Percentiles rank a stretch among this genome's conserved stretches.
These are phyloP conservation scores for Amphiprion ocellaris DNA, from an alignment of 2,113 vertebrate species.

Conservation along the genomic window DNA sequence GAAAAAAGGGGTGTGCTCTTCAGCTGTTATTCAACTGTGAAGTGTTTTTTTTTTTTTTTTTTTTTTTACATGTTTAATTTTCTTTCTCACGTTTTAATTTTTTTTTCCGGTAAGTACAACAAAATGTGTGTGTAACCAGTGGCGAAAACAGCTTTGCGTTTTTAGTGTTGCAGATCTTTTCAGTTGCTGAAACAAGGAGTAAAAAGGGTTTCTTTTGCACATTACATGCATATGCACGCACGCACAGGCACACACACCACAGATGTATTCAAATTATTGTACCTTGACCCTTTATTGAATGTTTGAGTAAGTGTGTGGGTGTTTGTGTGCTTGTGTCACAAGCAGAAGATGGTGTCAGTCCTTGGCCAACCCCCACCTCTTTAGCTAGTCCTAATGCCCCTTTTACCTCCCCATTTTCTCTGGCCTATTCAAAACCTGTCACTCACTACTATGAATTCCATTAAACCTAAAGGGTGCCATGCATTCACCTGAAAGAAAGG, in stretches of 20 bases:
- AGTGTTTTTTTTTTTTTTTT: neutral
- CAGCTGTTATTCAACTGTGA: conserved; percentile 9
- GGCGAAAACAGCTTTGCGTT: conserved; percentile 18
- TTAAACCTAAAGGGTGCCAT: conserved; percentile 70
- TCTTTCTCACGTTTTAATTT: neutral
- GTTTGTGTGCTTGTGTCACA: conserved; percentile 52
- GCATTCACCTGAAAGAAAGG: conserved; percentile 75
- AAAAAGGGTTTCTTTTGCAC: conserved; percentile 42
- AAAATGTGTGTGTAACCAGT: conserved; percentile 22
- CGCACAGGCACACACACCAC: conserved; percentile 19
- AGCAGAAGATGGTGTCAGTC: conserved; percentile 73
- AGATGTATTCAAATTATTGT: conserved; percentile 63
- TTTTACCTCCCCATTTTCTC: conserved; percentile 80
- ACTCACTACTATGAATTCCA: conserved; percentile 79
- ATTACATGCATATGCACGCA: conserved; percentile 25
- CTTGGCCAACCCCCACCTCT: conserved; percentile 72
- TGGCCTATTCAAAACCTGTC: conserved; percentile 81
- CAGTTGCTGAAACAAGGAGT: conserved; percentile 63
- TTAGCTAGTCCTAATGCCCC: conserved; percentile 74
- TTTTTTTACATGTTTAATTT: neutral
- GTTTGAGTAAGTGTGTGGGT: conserved; percentile 33
- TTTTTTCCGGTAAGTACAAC: conserved; percentile 9
- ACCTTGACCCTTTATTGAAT: conserved; percentile 66
- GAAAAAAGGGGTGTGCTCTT: neutral
- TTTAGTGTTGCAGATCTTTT: conserved; percentile 38